Conservation (phyloP, 30 jellyfish, hydroid and myxozoan genomes). For the Cassiopea xamachana region DNA sequence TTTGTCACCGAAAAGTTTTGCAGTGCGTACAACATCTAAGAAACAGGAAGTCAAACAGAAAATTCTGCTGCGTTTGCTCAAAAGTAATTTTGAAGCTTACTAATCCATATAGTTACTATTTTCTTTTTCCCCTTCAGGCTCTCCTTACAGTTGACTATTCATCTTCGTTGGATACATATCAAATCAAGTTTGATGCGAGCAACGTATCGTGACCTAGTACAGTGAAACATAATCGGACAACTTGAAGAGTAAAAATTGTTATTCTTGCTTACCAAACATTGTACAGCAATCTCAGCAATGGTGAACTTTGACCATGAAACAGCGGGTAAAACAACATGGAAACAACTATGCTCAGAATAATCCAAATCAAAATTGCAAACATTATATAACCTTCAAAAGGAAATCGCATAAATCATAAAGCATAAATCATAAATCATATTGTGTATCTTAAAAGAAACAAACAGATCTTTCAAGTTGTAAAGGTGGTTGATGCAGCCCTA, state of each 20-base stretch:
- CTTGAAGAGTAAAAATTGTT: background rate
- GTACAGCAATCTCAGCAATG: background rate
- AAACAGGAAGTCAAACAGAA: background rate
- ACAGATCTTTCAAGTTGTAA: too few species aligned
- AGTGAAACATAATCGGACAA: background rate
- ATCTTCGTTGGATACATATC: background rate
- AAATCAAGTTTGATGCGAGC: background rate
- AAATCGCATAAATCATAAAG: too few species aligned
- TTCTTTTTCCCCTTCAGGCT: background rate
- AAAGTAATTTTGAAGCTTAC: too few species aligned
- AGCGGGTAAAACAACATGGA: conserved; percentile 25
- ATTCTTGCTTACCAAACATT: conserved; percentile 9
- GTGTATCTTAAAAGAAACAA: too few species aligned
- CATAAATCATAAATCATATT: too few species aligned
- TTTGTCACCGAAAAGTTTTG: background rate
- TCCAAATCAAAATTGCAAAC: conserved; percentile 15
- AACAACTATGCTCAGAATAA: conserved; percentile 9
- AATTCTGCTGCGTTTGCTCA: background rate
- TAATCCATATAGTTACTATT: too few species aligned
- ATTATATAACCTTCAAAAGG: conserved; percentile 4
- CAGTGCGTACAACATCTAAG: background rate
- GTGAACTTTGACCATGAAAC: conserved; percentile 13
- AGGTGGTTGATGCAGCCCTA: too few species aligned
- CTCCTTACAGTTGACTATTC: background rate
- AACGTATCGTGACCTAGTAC: background rate